Evolutionary conservation across 2,888 invertebrate species (phyloP).

Genomic region (Brachycybe producta): DNA sequence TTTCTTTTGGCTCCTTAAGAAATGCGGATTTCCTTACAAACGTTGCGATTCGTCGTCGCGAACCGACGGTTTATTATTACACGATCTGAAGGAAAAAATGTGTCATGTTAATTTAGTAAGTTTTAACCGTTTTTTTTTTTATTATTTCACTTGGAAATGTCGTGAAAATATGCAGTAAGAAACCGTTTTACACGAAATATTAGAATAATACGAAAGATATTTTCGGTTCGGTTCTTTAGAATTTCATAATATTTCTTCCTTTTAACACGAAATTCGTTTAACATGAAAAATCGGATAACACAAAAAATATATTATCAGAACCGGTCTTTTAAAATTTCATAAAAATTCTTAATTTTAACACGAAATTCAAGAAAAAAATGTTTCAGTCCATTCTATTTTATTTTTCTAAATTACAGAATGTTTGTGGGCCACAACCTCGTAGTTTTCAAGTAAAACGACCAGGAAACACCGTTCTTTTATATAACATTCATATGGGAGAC

Average conservation of each 20-base stretch:
- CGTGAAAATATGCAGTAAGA: not conserved
- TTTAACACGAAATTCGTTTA: too few species aligned
- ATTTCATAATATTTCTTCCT: too few species aligned
- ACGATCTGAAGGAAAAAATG: constrained; percentile 72
- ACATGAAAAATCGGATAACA: too few species aligned
- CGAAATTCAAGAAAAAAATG: not conserved
- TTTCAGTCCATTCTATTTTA: not conserved
- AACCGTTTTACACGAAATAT: too few species aligned
- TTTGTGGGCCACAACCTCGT: constrained; percentile 61
- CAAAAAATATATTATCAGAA: too few species aligned
- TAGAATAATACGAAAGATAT: too few species aligned
- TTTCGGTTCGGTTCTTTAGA: too few species aligned
- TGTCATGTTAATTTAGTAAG: constrained; percentile 70
- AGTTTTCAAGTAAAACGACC: constrained; percentile 32
- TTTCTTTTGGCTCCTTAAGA: constrained; percentile 73
- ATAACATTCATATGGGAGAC: constrained; percentile 59
- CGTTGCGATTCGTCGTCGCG: constrained; percentile 59
- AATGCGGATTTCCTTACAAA: constrained; percentile 80
- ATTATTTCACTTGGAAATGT: not conserved
- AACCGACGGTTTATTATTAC: constrained; percentile 60
- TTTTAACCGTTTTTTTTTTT: constrained; percentile 4
- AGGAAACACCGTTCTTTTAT: constrained; percentile 27
- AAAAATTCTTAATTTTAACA: too few species aligned
- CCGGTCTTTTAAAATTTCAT: not conserved
- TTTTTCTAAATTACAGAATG: constrained; percentile 41